Conservation (phyloP, 2,797 vertebrate species). For the Arnoldichthys spilopterus region DNA sequence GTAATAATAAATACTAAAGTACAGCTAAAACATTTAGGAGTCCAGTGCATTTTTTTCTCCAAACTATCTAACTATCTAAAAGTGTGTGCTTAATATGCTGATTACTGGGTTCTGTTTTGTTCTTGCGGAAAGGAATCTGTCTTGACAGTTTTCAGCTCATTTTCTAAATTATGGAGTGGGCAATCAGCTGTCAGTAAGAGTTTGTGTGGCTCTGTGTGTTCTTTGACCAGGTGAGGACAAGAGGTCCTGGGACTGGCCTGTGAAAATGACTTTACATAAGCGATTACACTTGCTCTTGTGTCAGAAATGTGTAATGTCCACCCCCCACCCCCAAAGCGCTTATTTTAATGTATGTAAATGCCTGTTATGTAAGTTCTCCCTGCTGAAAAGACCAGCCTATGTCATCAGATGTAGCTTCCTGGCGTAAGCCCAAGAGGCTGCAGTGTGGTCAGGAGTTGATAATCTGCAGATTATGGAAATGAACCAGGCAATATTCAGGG, state of each 20-base stretch:
- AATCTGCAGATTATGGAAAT: neutral
- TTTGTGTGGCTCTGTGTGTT: neutral
- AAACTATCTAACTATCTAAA: too few species aligned
- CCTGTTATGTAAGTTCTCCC: neutral
- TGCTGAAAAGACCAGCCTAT: neutral
- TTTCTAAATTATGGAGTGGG: neutral
- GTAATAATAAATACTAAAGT: too few species aligned
- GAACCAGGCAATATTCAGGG: neutral
- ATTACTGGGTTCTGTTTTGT: slow-evolving; percentile 27
- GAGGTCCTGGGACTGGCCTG: neutral
- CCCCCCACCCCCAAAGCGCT: neutral
- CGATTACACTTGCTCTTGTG: neutral
- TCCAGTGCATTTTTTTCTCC: too few species aligned
- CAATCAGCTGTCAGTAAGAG: slow-evolving; percentile 8
- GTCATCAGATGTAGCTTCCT: neutral
- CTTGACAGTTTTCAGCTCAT: slow-evolving; percentile 14
- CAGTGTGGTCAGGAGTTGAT: neutral
- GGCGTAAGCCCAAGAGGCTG: neutral
- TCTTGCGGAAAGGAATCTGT: neutral
- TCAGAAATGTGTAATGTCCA: neutral
- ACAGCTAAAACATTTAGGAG: too few species aligned
- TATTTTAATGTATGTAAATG: neutral
- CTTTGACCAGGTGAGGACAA: slow-evolving; percentile 6
- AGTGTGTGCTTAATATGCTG: slow-evolving; percentile 29
- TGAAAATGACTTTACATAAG: neutral